Conservation (phyloP, 1,140 invertebrate species). For the Tigriopus japonicus region DNA sequence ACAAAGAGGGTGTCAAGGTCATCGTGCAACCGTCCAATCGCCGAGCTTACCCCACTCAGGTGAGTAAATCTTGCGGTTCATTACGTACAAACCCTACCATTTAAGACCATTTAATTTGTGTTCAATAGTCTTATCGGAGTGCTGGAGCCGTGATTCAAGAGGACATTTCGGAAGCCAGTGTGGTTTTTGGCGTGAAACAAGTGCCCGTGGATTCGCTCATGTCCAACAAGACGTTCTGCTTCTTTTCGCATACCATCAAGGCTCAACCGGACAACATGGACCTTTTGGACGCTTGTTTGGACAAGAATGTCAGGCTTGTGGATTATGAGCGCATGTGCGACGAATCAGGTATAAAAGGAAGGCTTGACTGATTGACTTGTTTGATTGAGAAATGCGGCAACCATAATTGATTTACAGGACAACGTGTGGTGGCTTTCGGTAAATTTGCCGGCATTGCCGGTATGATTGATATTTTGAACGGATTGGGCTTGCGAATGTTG, state of each 20-base stretch:
- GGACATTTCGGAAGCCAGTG: conserved; percentile 82
- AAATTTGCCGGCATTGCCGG: conserved; percentile 97
- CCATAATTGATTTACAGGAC: conserved; percentile 37
- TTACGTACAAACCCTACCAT: no score
- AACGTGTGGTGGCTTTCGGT: conserved; percentile 90
- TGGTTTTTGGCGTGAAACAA: conserved; percentile 96
- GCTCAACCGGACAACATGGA: conserved; percentile 97
- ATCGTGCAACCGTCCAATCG: conserved; percentile 95
- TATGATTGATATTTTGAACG: conserved; percentile 96
- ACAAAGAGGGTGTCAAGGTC: conserved; percentile 64
- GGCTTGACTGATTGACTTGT: not conserved
- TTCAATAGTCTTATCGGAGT: conserved; percentile 50
- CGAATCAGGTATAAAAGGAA: conserved; percentile 22
- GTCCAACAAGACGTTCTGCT: conserved; percentile 90
- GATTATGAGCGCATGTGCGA: conserved; percentile 96
- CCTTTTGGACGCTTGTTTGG: conserved; percentile 80
- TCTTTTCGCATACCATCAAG: conserved; percentile 99
- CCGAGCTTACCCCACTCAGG: conserved; percentile 88
- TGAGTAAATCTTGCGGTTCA: conserved; percentile 23
- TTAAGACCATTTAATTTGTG: not conserved
- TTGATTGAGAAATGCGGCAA: not conserved
- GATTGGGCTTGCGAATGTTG: conserved; percentile 73
- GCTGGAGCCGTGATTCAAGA: conserved; percentile 82
- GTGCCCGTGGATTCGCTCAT: conserved; percentile 82
- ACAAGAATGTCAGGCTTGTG: conserved; percentile 45